Evolutionary conservation across 2,888 invertebrate genomes (phyloP), one percentile per base, ranked within the genome.

Genomic region (Sepiola atlantica): DNA sequence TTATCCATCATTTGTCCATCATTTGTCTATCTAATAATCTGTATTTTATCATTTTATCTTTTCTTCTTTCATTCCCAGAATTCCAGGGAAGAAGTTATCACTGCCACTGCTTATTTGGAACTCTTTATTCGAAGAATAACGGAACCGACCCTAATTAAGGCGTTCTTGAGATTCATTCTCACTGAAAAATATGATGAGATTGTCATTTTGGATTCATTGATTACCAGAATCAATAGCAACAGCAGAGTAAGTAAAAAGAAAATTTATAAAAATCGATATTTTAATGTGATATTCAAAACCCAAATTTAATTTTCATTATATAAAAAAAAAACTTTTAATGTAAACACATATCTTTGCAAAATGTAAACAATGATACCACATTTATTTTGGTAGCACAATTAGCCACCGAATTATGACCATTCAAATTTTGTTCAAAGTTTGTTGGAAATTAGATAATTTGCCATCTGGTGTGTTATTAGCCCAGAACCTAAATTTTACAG

Each of bases 71-170:
- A 45, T 45, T 45, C 45, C 45, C 98, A 99, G 99, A 98, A 98
- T 97, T 98, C 98, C 95, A 98, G 98, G 96, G 98, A 98, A 95
- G 99, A 99, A 97, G 98, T 99, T 97, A 98, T 99, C 94, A 98
- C 99, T 94, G 99, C 99, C 21, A 99, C 98, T 97, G 98, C 99
- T 2, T 99, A 99, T 97, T 98, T 99, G 95, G 99, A 99, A 97
- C 98, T 99, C 95, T 98, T 99, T 96, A 97, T 99, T 95, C 98
- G 99, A 93, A 98, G 98, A 94, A 98, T 99, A 28, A 98, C 98
- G 0, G 98, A 98, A 96, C 98, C 98, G 0, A 98, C 98, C 0
- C 98, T 99, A 94, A 97, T 99, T 95, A 98, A 98, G 95, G 98
- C 98, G 0, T 98, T 99, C 96, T 98, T 99, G 55, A 98, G 98